These are phyloP conservation scores for Xanthostigma xanthostigma DNA, from an alignment of 2,888 invertebrate genomes.

Conservation along the genomic window DNA sequence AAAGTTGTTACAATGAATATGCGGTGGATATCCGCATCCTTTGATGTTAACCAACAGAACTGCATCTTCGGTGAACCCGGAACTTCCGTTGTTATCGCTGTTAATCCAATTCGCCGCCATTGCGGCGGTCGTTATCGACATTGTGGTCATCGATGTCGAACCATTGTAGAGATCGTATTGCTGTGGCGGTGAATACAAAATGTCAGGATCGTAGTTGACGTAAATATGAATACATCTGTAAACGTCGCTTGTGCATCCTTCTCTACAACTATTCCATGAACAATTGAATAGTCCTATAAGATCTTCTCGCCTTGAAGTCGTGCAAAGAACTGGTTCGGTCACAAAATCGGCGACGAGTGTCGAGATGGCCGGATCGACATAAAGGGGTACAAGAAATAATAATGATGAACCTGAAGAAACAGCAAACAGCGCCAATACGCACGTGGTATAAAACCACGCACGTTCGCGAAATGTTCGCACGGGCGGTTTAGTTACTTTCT, in stretches of 20 bases:
- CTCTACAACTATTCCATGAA: slow-evolving; percentile 65
- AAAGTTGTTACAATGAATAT: slow-evolving; percentile 61
- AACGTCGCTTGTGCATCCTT: slow-evolving; percentile 68
- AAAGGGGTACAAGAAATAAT: slow-evolving; percentile 56
- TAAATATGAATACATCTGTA: slow-evolving; percentile 51
- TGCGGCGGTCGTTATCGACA: background rate
- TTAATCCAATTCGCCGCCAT: background rate
- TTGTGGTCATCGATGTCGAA: background rate
- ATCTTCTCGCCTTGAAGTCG: slow-evolving; percentile 54
- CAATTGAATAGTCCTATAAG: slow-evolving; percentile 61
- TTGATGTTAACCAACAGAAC: slow-evolving; percentile 64
- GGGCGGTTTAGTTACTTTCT: slow-evolving; percentile 28
- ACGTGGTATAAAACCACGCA: slow-evolving; percentile 54
- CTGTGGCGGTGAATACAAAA: slow-evolving; percentile 3
- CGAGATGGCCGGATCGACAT: slow-evolving; percentile 52
- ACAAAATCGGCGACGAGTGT: slow-evolving; percentile 61
- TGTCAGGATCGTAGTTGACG: slow-evolving; percentile 33
- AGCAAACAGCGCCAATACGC: slow-evolving; percentile 51
- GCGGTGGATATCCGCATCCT: slow-evolving; percentile 70
- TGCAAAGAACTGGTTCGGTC: slow-evolving; percentile 55
- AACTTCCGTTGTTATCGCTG: slow-evolving; percentile 6
- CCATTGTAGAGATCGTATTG: slow-evolving; percentile 6
- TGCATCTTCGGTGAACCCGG: slow-evolving; percentile 28
- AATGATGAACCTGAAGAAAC: slow-evolving; percentile 57
- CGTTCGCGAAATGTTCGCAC: slow-evolving; percentile 47